Conservation (phyloP, 2,888 invertebrate genomes). For the Diaphora mendica region DNA sequence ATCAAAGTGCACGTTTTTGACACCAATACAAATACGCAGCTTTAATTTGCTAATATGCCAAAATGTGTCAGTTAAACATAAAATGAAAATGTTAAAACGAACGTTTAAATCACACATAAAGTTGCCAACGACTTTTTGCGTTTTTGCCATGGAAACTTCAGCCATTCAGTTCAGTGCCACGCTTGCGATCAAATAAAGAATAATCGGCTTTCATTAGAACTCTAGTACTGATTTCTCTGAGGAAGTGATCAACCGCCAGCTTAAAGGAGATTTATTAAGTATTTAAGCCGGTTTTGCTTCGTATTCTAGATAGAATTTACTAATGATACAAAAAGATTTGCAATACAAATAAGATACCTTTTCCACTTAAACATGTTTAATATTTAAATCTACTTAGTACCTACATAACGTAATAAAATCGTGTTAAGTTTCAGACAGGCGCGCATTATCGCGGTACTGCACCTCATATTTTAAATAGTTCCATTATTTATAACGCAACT, state of each 20-base stretch:
- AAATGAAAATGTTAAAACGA: conserved; percentile 25
- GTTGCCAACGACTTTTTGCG: conserved; percentile 46
- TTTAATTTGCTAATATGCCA: not conserved
- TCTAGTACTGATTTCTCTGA: conserved; percentile 61
- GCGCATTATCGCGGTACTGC: conserved; percentile 5
- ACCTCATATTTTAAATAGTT: conserved; percentile 12
- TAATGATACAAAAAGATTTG: not conserved
- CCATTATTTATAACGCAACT: conserved; percentile 7
- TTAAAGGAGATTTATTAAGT: conserved; percentile 57
- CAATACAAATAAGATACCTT: not conserved
- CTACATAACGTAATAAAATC: not conserved
- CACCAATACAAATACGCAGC: not conserved
- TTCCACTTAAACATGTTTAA: not conserved
- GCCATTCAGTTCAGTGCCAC: conserved; percentile 45
- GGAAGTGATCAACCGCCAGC: conserved; percentile 56
- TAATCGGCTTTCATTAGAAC: conserved; percentile 67
- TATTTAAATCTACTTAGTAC: not conserved
- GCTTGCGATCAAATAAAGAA: conserved; percentile 55
- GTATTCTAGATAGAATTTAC: conserved; percentile 29
- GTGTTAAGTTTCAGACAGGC: not conserved
- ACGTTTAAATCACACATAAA: conserved; percentile 25
- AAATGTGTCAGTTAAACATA: not conserved
- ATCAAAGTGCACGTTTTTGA: not conserved
- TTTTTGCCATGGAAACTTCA: conserved; percentile 41
- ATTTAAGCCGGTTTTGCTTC: conserved; percentile 43